Conservation (phyloP, 2,888 invertebrate genomes). For the Hirtodrosophila histrioides region DNA sequence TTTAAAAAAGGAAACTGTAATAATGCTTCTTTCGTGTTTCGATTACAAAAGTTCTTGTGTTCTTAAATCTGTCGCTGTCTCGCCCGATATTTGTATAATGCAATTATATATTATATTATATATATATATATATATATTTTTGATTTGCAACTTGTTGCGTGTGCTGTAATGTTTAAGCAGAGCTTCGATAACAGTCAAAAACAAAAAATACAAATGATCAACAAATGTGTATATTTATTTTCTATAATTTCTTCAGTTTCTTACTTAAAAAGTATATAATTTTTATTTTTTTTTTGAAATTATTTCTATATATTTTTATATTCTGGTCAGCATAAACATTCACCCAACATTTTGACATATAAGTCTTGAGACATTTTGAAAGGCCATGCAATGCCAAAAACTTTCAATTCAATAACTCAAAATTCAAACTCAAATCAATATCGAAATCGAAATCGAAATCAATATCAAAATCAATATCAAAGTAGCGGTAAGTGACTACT, state of each 20-base stretch:
- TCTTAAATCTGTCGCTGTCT: slow-evolving; percentile 53
- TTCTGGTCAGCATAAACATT: slow-evolving; percentile 63
- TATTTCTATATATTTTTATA: slow-evolving; percentile 17
- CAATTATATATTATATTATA: slow-evolving; percentile 46
- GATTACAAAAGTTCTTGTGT: slow-evolving; percentile 36
- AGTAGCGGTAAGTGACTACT: slow-evolving; percentile 73
- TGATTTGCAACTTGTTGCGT: slow-evolving; percentile 65
- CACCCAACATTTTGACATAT: slow-evolving; percentile 66
- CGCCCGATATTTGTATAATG: slow-evolving; percentile 52
- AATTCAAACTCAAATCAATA: slow-evolving; percentile 43
- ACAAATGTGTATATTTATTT: slow-evolving; percentile 34
- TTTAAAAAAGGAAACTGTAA: slow-evolving; percentile 40
- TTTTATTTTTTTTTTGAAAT: slow-evolving; percentile 18
- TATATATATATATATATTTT: slow-evolving; percentile 38
- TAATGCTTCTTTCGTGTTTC: slow-evolving; percentile 28
- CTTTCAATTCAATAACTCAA: slow-evolving; percentile 51
- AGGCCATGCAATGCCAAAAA: slow-evolving; percentile 45
- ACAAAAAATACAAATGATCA: slow-evolving; percentile 58
- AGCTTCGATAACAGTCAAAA: slow-evolving; percentile 81
- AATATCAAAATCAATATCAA: slow-evolving; percentile 6
- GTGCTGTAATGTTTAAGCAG: slow-evolving; percentile 82
- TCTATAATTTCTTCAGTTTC: slow-evolving; percentile 19
- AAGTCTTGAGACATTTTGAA: slow-evolving; percentile 61
- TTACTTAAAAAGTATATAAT: slow-evolving; percentile 5
- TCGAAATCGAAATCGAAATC: slow-evolving; percentile 1